Evolutionary conservation across 2,888 invertebrate genomes (phyloP), one percentile per base, ranked within the genome.

Genomic region (Altica lythri): DNA sequence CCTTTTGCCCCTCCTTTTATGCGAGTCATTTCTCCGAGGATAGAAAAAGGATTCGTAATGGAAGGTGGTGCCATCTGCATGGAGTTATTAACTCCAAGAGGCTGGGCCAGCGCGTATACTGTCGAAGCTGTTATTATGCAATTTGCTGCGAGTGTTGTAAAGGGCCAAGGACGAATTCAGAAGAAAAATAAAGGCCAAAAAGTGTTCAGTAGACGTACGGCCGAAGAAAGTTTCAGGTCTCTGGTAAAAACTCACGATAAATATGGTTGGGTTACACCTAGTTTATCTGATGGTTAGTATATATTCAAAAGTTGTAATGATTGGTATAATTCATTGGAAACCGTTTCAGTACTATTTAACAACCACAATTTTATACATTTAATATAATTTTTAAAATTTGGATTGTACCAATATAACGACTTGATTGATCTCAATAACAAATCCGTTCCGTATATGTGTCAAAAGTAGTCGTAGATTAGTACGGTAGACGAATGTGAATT

Each of bases 221-320:
- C 92, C n/a, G 92, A 92, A 74, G 90, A 91, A 70, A 89, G 92
- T 18, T 92, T 92, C 77, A 82, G 90, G 64, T 90, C 90, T 52
- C 81, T 92, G 62, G 92, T 92, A 53, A 91, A 91, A 76, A 92
- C 92, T 5, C 92, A 92, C 72, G 92, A 92, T 72, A 92, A 92
- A 72, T 92, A 92, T 72, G 92, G 92, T 47, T 92, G 92, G 92
- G 92, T 92, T 42, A 92, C 92, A 17, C 92, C 92, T 17, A 86
- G 91, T 10, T 80, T 92, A 58, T 85, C 91, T 37, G 92, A 92
- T 75, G 92, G 92, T 72, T 92, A 86, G 85, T 6, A 27, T 27
- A n/a, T n/a, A 4, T 18, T 10, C n/a, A 8, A 37, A 17, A 3
- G 2, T 8, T 37, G 12, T 19, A 9, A 17, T 13, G 19, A n/a